These are phyloP conservation scores for Thripadectes ignobilis DNA, from an alignment of 2,797 vertebrate genomes.

Conservation along the genomic window DNA sequence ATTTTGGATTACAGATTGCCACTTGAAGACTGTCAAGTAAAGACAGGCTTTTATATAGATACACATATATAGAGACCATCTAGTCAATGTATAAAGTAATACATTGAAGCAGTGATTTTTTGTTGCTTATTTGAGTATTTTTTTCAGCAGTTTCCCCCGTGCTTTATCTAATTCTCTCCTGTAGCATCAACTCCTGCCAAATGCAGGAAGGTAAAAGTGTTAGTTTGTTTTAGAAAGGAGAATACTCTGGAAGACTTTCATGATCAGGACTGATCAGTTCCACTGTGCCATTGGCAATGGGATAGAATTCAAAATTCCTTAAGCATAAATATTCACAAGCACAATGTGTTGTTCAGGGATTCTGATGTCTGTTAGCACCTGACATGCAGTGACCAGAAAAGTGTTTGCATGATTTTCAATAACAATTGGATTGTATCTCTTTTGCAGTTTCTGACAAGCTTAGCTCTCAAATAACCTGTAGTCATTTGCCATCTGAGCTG, in stretches of 20 bases:
- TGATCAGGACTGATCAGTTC: background rate
- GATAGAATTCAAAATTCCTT: background rate
- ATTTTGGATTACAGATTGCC: background rate
- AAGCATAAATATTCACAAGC: background rate
- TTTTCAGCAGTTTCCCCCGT: background rate
- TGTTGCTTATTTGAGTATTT: background rate
- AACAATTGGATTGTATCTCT: background rate
- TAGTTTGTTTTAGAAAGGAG: background rate
- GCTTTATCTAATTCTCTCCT: background rate
- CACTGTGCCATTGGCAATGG: background rate
- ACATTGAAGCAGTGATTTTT: background rate
- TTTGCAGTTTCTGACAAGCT: background rate
- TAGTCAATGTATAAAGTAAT: background rate
- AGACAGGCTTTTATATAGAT: background rate
- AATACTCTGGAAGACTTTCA: background rate
- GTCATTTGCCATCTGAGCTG: background rate
- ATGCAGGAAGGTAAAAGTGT: background rate
- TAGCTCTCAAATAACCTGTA: background rate
- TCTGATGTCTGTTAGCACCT: background rate
- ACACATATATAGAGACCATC: rapidly evolving
- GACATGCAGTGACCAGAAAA: background rate
- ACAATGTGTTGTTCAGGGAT: background rate
- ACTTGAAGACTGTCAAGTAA: background rate
- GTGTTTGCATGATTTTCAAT: background rate
- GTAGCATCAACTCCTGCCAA: background rate